These are phyloP conservation scores for Macrobrachium nipponense DNA, from an alignment of 1,140 invertebrate species.

Conservation along the genomic window DNA sequence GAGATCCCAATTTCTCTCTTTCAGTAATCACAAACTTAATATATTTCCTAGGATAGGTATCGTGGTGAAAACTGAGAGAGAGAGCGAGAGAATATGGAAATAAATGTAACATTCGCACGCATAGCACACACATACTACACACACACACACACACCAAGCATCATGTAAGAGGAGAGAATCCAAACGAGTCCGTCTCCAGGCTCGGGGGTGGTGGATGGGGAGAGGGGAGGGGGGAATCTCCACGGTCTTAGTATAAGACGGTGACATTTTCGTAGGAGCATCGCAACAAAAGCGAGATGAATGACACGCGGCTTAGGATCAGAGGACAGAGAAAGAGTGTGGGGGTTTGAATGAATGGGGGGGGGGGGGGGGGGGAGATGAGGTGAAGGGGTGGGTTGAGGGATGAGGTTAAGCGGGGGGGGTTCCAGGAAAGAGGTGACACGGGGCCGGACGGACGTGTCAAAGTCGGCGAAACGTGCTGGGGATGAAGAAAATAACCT, in stretches of 20 bases:
- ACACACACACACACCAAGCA: slow-evolving; percentile 20
- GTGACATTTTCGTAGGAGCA: too few relatives aligned
- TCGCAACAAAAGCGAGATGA: too few relatives aligned
- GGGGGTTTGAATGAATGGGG: background rate
- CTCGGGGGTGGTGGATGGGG: background rate
- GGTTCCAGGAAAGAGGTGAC: background rate
- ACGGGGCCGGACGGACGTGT: background rate
- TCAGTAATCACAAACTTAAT: too few relatives aligned
- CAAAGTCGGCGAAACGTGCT: background rate
- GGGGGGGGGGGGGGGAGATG: background rate
- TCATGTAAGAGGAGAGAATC: background rate
- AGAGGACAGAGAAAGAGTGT: background rate
- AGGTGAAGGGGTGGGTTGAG: background rate
- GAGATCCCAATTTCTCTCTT: too few relatives aligned
- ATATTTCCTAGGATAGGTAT: background rate
- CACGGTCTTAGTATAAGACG: too few relatives aligned
- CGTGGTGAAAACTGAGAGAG: background rate
- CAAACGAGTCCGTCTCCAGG: background rate
- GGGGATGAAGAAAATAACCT: too few relatives aligned
- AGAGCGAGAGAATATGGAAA: background rate
- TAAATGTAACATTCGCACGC: background rate
- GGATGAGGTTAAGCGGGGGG: background rate
- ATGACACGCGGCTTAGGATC: too few relatives aligned
- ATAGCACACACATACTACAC: slow-evolving; percentile 24
- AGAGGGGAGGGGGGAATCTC: background rate